These are phyloP conservation scores for Amphimedon queenslandica DNA, from an alignment of 37 sponge, comb jelly and placozoan genomes.

Conservation along the genomic window DNA sequence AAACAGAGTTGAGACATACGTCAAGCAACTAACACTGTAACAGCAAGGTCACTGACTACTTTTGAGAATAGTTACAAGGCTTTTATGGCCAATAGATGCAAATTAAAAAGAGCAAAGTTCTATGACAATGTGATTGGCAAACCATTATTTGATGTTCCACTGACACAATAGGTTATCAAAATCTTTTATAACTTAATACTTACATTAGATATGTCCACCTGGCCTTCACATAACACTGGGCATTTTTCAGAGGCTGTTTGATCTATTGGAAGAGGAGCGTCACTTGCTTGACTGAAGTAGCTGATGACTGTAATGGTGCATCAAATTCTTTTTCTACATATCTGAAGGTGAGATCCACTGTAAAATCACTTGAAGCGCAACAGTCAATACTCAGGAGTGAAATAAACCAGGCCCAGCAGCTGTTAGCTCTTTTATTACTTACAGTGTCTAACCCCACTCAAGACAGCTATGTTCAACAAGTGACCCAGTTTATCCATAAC, in stretches of 20 bases:
- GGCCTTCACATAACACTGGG: slow-evolving; percentile 43
- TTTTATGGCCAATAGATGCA: neutral
- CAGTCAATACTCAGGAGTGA: neutral
- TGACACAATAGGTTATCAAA: slow-evolving; percentile 12
- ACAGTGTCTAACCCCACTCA: neutral
- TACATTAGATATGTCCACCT: slow-evolving; percentile 41
- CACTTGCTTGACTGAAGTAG: slow-evolving; percentile 22
- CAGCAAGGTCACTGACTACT: slow-evolving; percentile 2
- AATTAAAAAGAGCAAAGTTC: slow-evolving; percentile 14
- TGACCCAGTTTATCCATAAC: neutral
- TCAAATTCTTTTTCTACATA: neutral
- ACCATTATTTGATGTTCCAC: slow-evolving; percentile 9
- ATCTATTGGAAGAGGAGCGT: slow-evolving; percentile 27
- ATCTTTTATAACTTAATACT: neutral
- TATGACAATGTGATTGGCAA: slow-evolving; percentile 31
- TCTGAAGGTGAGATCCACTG: neutral
- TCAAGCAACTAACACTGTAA: neutral
- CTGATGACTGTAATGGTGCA: too few species aligned
- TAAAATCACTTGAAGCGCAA: neutral
- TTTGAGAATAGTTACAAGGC: neutral
- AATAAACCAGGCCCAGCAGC: neutral
- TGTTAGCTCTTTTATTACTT: neutral
- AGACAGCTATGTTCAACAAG: neutral
- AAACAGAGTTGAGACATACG: neutral
- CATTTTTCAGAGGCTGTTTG: slow-evolving; percentile 24